Evolutionary conservation across 2,797 vertebrate genomes (phyloP).

Genomic region (Carcharodon carcharias): DNA sequence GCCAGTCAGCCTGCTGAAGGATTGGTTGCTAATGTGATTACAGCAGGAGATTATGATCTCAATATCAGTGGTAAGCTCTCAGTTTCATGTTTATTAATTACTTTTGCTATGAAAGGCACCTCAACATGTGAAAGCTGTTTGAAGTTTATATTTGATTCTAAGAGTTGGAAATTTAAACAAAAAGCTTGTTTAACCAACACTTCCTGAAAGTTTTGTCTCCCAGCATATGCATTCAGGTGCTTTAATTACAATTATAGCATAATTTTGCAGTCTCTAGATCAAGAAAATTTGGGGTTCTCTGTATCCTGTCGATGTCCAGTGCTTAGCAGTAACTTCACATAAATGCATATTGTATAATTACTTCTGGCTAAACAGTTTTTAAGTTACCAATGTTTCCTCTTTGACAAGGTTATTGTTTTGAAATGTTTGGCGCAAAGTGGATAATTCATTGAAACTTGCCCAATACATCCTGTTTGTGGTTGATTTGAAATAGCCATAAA

Average conservation of each 20-base stretch:
- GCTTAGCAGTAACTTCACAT: neutral
- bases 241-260: neutral
- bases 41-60: conserved; percentile 88
- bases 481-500: neutral
- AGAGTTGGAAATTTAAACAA: neutral
- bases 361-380: neutral
- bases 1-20: conserved; percentile 84
- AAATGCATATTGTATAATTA: neutral
- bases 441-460: neutral
- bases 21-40: conserved; percentile 72
- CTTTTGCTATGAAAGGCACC: neutral
- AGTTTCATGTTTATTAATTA: conserved; percentile 31
- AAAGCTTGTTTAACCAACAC: neutral
- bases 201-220: neutral
- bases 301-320: neutral
- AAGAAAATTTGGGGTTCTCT: neutral
- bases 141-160: neutral
- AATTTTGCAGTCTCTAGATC: neutral
- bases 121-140: neutral
- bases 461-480: neutral
- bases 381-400: neutral
- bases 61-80: conserved; percentile 81
- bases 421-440: neutral
- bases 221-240: neutral
- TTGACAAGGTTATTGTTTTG: neutral